Evolutionary conservation across 2,113 vertebrate genomes (phyloP).

Genomic region (Haliaeetus leucogaster): DNA sequence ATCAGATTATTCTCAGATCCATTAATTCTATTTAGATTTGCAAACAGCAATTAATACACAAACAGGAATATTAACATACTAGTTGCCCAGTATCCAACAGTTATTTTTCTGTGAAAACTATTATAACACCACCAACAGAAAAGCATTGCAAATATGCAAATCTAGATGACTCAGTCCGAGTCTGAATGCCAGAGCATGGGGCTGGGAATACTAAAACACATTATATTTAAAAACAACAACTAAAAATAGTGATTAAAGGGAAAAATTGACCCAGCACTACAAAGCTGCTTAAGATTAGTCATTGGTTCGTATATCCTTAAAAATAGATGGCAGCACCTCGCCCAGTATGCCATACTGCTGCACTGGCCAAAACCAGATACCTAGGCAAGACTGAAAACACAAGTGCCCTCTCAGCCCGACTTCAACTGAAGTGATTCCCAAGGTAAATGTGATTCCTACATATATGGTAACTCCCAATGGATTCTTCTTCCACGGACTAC

Average conservation of each 20-base stretch:
- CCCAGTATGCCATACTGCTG: background rate
- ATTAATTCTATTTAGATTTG: conserved; percentile 39
- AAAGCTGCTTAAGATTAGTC: background rate
- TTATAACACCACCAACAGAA: background rate
- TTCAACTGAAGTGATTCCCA: background rate
- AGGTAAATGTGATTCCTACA: background rate
- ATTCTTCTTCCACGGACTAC: background rate
- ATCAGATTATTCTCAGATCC: conserved; percentile 48
- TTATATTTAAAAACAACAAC: background rate
- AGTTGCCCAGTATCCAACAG: background rate
- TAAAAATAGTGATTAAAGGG: background rate
- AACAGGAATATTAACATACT: conserved; percentile 15
- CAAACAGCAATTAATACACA: conserved; percentile 43
- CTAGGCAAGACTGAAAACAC: background rate
- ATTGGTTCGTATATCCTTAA: background rate
- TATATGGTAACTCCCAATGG: background rate
- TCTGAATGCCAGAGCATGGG: background rate
- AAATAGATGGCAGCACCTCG: background rate
- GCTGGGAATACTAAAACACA: background rate
- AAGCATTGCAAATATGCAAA: background rate
- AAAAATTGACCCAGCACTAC: background rate
- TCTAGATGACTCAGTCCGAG: background rate
- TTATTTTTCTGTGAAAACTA: background rate
- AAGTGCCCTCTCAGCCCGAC: background rate
- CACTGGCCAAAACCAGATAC: background rate